Conservation (phyloP, 2,797 vertebrate species). For the Podargus strigoides region DNA sequence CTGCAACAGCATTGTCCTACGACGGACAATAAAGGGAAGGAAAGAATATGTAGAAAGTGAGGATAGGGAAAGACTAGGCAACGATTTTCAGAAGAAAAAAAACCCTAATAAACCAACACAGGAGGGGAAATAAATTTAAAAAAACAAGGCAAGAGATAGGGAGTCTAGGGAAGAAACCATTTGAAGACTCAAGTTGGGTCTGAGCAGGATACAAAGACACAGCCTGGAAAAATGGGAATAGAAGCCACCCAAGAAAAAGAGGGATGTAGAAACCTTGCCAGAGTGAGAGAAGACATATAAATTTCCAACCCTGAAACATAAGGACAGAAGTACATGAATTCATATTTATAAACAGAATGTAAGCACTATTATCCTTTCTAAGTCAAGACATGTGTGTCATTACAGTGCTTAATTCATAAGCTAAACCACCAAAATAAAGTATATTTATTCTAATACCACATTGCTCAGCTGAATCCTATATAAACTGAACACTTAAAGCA, state of each 20-base stretch:
- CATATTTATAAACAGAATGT: background rate
- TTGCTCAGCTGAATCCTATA: background rate
- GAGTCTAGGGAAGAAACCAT: background rate
- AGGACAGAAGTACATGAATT: background rate
- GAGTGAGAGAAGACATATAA: background rate
- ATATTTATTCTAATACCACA: background rate
- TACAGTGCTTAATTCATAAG: background rate
- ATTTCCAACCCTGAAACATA: background rate
- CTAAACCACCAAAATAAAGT: background rate
- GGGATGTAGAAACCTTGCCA: background rate
- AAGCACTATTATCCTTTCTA: background rate
- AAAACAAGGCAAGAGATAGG: background rate
- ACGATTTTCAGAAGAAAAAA: background rate
- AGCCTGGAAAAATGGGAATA: background rate
- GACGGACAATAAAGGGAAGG: background rate
- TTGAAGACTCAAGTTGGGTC: background rate
- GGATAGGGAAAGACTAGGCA: background rate
- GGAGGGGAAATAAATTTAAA: background rate
- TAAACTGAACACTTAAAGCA: background rate
- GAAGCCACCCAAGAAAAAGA: background rate
- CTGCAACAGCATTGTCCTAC: background rate
- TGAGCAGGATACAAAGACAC: background rate
- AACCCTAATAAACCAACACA: too few relatives aligned
- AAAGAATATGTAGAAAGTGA: background rate
- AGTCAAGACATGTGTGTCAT: background rate